A percentile compares a stretch with the other conserved stretches of the same genome.
Evolutionary conservation across 2,797 vertebrate species (phyloP).

Genomic region (Enteromius treurensis): DNA sequence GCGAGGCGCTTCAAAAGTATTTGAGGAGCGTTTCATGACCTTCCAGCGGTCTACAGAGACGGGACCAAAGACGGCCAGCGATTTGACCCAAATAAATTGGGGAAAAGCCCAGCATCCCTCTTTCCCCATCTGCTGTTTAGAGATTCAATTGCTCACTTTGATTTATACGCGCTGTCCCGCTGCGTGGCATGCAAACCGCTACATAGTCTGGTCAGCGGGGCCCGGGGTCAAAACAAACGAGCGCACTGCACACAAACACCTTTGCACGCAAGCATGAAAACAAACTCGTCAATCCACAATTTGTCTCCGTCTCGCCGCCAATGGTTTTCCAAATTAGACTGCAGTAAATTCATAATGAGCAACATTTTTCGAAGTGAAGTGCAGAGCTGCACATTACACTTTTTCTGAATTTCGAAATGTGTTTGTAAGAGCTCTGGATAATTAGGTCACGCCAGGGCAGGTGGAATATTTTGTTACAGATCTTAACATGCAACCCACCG

Average conservation of each 20-base stretch:
- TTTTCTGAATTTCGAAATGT: conserved; percentile 2
- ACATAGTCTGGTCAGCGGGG: conserved; percentile 43
- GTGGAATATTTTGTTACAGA: conserved; percentile 42
- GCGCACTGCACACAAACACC: conserved; percentile 7
- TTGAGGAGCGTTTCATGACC: conserved; percentile 23
- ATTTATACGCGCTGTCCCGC: conserved; percentile 62
- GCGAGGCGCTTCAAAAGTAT: neutral
- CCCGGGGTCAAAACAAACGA: conserved; percentile 45
- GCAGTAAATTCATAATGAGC: conserved; percentile 39
- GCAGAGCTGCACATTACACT: neutral
- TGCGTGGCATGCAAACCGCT: conserved; percentile 29
- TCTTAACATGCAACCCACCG: conserved; percentile 40
- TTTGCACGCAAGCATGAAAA: conserved; percentile 20
- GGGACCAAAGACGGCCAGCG: conserved; percentile 1
- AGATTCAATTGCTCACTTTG: conserved; percentile 55
- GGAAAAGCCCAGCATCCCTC: conserved; percentile 50
- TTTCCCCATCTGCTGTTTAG: conserved; percentile 57
- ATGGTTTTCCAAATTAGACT: conserved; percentile 45
- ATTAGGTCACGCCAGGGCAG: conserved; percentile 54
- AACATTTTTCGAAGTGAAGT: conserved; percentile 26
- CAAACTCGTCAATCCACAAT: conserved; percentile 39
- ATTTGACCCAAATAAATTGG: conserved; percentile 60
- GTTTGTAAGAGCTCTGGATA: conserved; percentile 48
- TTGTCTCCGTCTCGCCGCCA: conserved; percentile 21
- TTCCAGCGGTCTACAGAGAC: conserved; percentile 27